Percentiles rank a stretch among this genome's conserved stretches.
These are phyloP conservation scores for Heliconius hortense DNA, from an alignment of 2,888 invertebrate species.

Conservation along the genomic window DNA sequence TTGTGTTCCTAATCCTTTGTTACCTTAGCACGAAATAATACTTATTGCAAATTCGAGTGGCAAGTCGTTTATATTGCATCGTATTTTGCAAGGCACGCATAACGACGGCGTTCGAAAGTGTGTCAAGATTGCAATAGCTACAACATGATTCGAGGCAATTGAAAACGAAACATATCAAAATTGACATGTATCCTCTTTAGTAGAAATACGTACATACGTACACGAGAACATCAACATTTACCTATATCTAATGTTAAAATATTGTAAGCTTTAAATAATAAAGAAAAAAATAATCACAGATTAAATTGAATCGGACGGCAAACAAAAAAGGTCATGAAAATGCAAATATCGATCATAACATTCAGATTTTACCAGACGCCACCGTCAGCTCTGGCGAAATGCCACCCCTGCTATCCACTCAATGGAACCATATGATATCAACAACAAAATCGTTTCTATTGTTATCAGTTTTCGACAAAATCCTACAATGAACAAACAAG, in stretches of 20 bases:
- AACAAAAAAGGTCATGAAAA: slow-evolving; percentile 57
- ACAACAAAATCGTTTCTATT: slow-evolving; percentile 47
- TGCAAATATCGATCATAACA: slow-evolving; percentile 68
- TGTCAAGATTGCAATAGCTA: slow-evolving; percentile 78
- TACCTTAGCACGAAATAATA: slow-evolving; percentile 40
- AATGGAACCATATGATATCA: slow-evolving; percentile 51
- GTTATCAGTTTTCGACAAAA: slow-evolving; percentile 43
- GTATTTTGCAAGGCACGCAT: slow-evolving; percentile 76
- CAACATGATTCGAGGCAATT: slow-evolving; percentile 60
- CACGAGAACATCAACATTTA: no score
- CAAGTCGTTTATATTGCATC: slow-evolving; percentile 61
- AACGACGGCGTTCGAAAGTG: slow-evolving; percentile 78
- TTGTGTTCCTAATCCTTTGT: slow-evolving; percentile 20
- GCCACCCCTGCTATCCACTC: slow-evolving; percentile 56
- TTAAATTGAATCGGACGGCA: slow-evolving; percentile 50
- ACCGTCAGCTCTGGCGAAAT: slow-evolving; percentile 64
- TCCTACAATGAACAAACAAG: slow-evolving; percentile 22
- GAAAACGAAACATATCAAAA: slow-evolving; percentile 53
- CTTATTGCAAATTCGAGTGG: slow-evolving; percentile 47
- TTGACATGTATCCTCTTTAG: slow-evolving; percentile 4
- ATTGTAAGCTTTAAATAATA: slow-evolving; percentile 27
- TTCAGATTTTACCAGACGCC: slow-evolving; percentile 55
- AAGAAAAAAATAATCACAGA: slow-evolving; percentile 36
- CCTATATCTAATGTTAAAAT: background rate
- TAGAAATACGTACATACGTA: background rate